Percentiles rank a stretch among this genome's conserved stretches.
Conservation (phyloP, 2,888 invertebrate genomes). For the Synergus umbraculus region DNA sequence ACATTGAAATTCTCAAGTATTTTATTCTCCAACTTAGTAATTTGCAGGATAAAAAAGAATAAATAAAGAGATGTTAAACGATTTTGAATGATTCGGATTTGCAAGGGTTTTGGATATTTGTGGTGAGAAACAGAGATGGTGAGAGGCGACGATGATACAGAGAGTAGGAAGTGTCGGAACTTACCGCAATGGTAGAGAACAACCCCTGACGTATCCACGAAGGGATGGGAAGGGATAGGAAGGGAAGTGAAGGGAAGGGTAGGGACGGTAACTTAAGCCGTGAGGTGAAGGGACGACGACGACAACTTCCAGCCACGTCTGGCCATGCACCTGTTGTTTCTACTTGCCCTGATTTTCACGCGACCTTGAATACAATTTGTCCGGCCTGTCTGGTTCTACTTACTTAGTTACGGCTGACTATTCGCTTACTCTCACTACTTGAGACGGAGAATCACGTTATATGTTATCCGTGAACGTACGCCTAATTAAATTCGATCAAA, state of each 20-base stretch:
- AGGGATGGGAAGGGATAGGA: no score
- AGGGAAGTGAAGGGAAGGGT: neutral
- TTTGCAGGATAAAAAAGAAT: neutral
- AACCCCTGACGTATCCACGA: conserved; percentile 51
- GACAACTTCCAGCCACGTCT: conserved; percentile 55
- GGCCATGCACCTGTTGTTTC: conserved; percentile 69
- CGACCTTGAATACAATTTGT: conserved; percentile 26
- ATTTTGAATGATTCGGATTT: neutral
- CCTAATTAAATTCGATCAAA: no score
- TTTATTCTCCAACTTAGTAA: neutral
- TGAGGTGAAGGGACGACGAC: conserved; percentile 47
- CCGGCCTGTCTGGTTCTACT: conserved; percentile 23
- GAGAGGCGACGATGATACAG: neutral
- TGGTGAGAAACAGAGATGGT: conserved; percentile 2
- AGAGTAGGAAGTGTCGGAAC: conserved; percentile 36
- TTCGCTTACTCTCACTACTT: conserved; percentile 4
- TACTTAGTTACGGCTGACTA: conserved; percentile 3
- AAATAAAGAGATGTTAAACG: neutral
- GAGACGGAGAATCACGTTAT: neutral
- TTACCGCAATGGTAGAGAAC: conserved; percentile 50
- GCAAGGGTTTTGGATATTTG: neutral
- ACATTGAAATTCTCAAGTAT: no score
- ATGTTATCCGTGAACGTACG: no score
- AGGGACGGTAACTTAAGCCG: conserved; percentile 14
- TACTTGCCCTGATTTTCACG: conserved; percentile 60